These are phyloP conservation scores for Rafetus swinhoei DNA, from an alignment of 2,113 vertebrate species.

Conservation along the genomic window DNA sequence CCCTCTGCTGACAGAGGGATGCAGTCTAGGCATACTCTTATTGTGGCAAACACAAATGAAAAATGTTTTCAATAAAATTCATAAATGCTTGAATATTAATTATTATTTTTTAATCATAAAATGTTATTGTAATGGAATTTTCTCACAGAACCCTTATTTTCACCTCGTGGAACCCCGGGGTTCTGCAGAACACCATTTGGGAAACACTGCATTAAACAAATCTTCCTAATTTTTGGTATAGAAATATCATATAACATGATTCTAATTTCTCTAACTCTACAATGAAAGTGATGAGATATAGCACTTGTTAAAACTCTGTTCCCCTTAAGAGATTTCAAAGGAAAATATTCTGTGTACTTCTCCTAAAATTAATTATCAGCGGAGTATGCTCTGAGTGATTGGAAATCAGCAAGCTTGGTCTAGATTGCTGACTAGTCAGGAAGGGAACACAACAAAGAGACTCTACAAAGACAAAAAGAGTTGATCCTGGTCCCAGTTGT, in stretches of 20 bases:
- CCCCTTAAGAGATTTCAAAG: slow-evolving; percentile 54
- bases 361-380: slow-evolving; percentile 73
- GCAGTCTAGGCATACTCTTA: too few species aligned
- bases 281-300: slow-evolving; percentile 27
- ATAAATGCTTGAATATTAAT: too few species aligned
- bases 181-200: too few species aligned
- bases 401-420: slow-evolving; percentile 51
- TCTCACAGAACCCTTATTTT: too few species aligned
- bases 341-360: slow-evolving; percentile 51
- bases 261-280: slow-evolving; percentile 23
- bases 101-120: too few species aligned
- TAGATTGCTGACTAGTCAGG: slow-evolving; percentile 8
- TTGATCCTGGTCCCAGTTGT: neutral
- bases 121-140: too few species aligned
- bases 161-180: too few species aligned
- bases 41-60: too few species aligned
- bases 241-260: slow-evolving; percentile 42
- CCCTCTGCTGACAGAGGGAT: too few species aligned
- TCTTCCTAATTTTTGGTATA: slow-evolving; percentile 40
- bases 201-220: neutral
- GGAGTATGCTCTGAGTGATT: neutral
- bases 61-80: too few species aligned
- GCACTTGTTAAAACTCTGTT: slow-evolving; percentile 40
- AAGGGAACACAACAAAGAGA: slow-evolving; percentile 56
- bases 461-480: slow-evolving; percentile 42